Conservation (phyloP, 2,888 invertebrate genomes). For the Lasioglossum marginatum region DNA sequence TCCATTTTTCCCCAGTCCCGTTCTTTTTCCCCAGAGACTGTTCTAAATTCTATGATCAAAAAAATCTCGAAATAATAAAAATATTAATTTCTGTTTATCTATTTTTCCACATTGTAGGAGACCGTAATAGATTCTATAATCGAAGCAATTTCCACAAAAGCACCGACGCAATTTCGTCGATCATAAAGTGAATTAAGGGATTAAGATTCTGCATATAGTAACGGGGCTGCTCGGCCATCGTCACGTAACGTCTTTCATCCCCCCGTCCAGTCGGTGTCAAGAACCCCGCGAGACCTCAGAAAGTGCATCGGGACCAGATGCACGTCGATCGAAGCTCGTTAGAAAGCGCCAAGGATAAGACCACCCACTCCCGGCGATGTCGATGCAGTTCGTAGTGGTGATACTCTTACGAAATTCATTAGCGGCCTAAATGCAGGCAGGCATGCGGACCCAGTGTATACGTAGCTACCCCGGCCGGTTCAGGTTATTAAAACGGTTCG, state of each 20-base stretch:
- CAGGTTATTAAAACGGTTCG: too few relatives aligned
- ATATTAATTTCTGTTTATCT: too few relatives aligned
- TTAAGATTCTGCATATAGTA: not conserved
- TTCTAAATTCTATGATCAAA: too few relatives aligned
- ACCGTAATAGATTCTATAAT: not conserved
- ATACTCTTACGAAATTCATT: slow-evolving; percentile 77
- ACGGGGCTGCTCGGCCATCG: not conserved
- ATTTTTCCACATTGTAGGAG: too few relatives aligned
- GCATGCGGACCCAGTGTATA: slow-evolving; percentile 54
- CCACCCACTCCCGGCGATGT: slow-evolving; percentile 71
- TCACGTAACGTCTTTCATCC: slow-evolving; percentile 9
- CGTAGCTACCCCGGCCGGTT: slow-evolving; percentile 39
- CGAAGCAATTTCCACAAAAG: not conserved
- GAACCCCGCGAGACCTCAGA: slow-evolving; percentile 27
- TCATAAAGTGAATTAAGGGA: not conserved
- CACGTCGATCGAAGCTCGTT: slow-evolving; percentile 55
- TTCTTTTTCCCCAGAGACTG: too few relatives aligned
- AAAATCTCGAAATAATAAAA: too few relatives aligned
- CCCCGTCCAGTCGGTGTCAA: not conserved
- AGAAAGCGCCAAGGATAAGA: slow-evolving; percentile 78
- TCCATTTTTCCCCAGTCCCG: too few relatives aligned
- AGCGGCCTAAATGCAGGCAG: slow-evolving; percentile 66
- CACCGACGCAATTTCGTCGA: not conserved
- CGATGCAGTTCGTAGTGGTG: slow-evolving; percentile 69
- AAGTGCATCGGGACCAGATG: slow-evolving; percentile 26